Evolutionary conservation across 2,888 invertebrate species (phyloP), one percentile per base, ranked within the genome.

Genomic region (Choreutis nemorana): DNA sequence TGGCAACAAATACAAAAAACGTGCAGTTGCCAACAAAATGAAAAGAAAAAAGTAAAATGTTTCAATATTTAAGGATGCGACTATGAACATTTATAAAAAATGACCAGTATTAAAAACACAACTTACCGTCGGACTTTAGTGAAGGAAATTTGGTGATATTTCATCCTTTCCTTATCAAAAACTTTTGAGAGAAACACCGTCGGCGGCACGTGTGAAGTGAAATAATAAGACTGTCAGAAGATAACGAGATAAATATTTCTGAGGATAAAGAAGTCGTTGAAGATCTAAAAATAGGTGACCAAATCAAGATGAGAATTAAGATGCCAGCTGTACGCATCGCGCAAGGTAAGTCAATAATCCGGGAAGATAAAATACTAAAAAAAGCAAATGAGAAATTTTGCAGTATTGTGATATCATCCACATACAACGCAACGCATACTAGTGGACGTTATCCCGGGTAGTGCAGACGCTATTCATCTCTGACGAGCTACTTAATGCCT

Each of bases 261-360:
- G 37, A 55, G 52, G 61, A 71, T 62, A 65, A 61, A 64, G 62
- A 62, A 64, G 64, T 67, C 61, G 43, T 63, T 62, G 53, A 75
- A 75, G 59, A 67, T 56, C 56, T 65, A 75, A 78, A 77, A 70
- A 78, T 78, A 77, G 78, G 78, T 77, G 78, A 78, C 68, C 78
- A 72, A 72, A 68, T 75, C 89, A 93, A 88, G 86, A 94, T 94
- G 94, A 90, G 94, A 91, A 94, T 93, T 85, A 94, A 94, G 87
- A 94, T 93, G 93, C 94, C 93, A 81, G 94, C 94, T 79, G 92
- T 93, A 83, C 89, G 93, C 83, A 94, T 94, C 86, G 92, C 93
- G 83, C 93, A 94, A 92, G 94, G 94, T 93, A 83, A 87, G 87
- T 72, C 30, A 28, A 18, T 30, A 27, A n/a, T 6, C 5, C 5